Percentiles rank a stretch among this genome's conserved stretches.
Conservation (phyloP, 53 echinoderm and acorn worm species). For the Echinarachnius parma region DNA sequence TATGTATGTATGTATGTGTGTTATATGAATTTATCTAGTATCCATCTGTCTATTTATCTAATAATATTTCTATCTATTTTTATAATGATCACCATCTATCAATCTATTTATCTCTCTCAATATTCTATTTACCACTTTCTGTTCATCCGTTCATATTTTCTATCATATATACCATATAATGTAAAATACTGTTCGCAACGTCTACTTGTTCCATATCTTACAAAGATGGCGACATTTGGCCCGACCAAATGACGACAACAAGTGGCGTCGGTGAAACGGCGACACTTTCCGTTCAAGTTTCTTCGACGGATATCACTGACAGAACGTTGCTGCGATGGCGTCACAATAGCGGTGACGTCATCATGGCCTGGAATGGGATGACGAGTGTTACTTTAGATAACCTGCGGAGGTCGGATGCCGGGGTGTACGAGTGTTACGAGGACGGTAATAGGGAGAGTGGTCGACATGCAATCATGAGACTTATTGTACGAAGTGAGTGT, state of each 20-base stretch:
- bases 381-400: conserved; percentile 16
- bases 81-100: no score
- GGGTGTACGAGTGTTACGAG: conserved; percentile 51
- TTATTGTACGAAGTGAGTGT: conserved; percentile 47
- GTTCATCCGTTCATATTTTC: no score
- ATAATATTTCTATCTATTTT: no score
- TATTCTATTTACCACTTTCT: no score
- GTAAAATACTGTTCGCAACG: no score
- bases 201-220: no score
- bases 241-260: conserved; percentile 11
- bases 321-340: conserved; percentile 36
- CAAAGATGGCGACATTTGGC: conserved; percentile 35
- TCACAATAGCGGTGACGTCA: conserved; percentile 13
- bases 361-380: conserved; percentile 13
- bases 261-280: conserved; percentile 6
- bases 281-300: not conserved
- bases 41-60: no score
- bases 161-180: no score
- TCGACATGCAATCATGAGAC: conserved; percentile 42
- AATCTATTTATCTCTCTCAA: no score
- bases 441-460: conserved; percentile 25
- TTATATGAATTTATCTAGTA: no score
- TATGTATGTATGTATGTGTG: no score
- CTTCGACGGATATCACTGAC: not conserved
- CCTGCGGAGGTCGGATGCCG: conserved; percentile 42